A percentile compares a stretch with the other conserved stretches of the same genome.
Conservation (phyloP, 2,888 invertebrate genomes). For the Cephonodes hylas region DNA sequence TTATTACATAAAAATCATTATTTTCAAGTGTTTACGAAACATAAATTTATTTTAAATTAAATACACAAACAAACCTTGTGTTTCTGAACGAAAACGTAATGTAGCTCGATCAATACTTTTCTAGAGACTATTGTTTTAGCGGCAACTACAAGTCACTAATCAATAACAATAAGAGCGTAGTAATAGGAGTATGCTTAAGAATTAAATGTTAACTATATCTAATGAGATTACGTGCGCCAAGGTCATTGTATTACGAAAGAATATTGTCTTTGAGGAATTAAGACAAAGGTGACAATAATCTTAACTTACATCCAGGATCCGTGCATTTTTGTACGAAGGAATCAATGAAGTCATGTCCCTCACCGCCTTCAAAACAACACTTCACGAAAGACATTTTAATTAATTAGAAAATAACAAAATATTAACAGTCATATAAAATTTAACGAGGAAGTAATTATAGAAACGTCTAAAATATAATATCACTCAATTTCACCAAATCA, state of each 20-base stretch:
- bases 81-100: background rate
- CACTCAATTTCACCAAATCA: conserved; percentile 21
- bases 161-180: background rate
- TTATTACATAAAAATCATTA: background rate
- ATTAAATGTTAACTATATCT: conserved; percentile 20
- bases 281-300: background rate
- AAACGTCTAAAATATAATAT: conserved; percentile 1
- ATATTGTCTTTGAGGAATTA: background rate
- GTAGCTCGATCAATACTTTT: background rate
- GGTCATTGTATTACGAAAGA: conserved; percentile 12
- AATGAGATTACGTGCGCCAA: conserved; percentile 28
- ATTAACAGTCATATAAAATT: conserved; percentile 11
- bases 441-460: conserved; percentile 1
- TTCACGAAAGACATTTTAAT: conserved; percentile 84
- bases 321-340: conserved; percentile 89
- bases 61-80: too few species aligned
- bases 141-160: background rate
- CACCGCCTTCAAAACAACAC: conserved; percentile 89
- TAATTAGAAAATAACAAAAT: conserved; percentile 21
- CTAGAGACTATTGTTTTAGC: background rate
- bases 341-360: conserved; percentile 88
- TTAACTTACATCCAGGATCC: conserved; percentile 90
- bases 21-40: background rate
- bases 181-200: conserved; percentile 9
- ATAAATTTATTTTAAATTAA: background rate